Conservation (phyloP, 2,888 invertebrate species). For the Schizotus pectinicornis region DNA sequence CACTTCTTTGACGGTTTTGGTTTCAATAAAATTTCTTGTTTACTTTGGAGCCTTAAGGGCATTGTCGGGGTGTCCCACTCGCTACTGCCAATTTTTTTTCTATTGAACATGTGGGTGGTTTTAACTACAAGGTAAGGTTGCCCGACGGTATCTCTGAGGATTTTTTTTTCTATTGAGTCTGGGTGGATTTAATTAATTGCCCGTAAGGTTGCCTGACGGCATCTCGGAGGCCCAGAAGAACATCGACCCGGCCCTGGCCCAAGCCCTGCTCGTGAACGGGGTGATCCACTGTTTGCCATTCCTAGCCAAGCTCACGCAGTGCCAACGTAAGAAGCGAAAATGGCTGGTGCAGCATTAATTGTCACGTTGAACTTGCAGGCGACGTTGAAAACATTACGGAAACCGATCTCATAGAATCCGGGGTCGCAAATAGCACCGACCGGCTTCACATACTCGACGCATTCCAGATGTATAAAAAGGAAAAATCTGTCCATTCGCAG, state of each 20-base stretch:
- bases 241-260: conserved; percentile 72
- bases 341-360: neutral
- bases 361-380: conserved; percentile 35
- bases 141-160: too few species aligned
- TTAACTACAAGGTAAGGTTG: too few species aligned
- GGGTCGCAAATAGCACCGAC: conserved; percentile 64
- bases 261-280: conserved; percentile 72
- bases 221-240: conserved; percentile 66
- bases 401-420: conserved; percentile 65
- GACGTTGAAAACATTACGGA: conserved; percentile 62
- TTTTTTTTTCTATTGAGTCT: too few species aligned
- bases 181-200: conserved; percentile 6
- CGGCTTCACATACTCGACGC: conserved; percentile 69
- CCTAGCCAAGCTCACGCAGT: conserved; percentile 67
- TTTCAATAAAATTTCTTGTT: too few species aligned
- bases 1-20: too few species aligned
- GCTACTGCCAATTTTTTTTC: too few species aligned
- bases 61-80: too few species aligned
- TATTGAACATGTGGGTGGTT: too few species aligned
- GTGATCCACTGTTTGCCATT: conserved; percentile 80
- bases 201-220: conserved; percentile 63
- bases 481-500: conserved; percentile 41
- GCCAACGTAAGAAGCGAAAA: conserved; percentile 55
- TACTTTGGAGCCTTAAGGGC: too few species aligned
- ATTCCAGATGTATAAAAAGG: conserved; percentile 65